A percentile compares a stretch with the other conserved stretches of the same genome.
These are phyloP conservation scores for Incurvaria masculella DNA, from an alignment of 2,888 invertebrate genomes.

Conservation along the genomic window DNA sequence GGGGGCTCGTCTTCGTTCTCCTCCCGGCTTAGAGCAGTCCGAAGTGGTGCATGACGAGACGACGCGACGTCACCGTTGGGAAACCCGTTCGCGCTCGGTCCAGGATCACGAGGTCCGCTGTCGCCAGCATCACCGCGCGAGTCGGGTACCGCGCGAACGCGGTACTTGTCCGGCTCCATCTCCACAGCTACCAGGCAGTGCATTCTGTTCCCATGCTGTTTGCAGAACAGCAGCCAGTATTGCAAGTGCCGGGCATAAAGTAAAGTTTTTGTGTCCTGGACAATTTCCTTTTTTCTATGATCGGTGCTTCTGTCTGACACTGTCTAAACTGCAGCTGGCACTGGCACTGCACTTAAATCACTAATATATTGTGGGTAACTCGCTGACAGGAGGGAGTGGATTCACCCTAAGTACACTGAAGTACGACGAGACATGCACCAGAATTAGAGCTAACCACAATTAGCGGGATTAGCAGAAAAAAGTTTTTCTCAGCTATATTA, in stretches of 20 bases:
- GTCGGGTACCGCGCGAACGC: not conserved
- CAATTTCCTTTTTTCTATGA: no score
- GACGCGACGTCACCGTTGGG: not conserved
- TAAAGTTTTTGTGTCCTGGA: no score
- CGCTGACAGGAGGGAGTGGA: no score
- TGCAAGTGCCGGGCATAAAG: slow-evolving; percentile 1
- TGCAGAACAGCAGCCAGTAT: slow-evolving; percentile 7
- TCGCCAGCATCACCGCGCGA: not conserved
- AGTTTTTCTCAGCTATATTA: no score
- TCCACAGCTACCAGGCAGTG: not conserved
- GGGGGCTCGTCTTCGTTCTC: slow-evolving; percentile 3
- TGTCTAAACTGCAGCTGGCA: no score
- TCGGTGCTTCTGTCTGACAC: no score
- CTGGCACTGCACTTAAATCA: no score
- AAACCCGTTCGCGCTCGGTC: not conserved
- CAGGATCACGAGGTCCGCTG: not conserved
- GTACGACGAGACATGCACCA: no score
- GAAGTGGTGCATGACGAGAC: not conserved
- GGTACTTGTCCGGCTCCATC: not conserved
- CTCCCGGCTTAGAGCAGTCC: slow-evolving; percentile 3
- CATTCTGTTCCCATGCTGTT: slow-evolving; percentile 6
- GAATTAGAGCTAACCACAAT: no score
- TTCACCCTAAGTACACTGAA: no score
- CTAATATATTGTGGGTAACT: no score
- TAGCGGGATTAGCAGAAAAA: no score